These are phyloP conservation scores for Hedychridium roseum DNA, from an alignment of 2,888 invertebrate genomes.

Conservation along the genomic window DNA sequence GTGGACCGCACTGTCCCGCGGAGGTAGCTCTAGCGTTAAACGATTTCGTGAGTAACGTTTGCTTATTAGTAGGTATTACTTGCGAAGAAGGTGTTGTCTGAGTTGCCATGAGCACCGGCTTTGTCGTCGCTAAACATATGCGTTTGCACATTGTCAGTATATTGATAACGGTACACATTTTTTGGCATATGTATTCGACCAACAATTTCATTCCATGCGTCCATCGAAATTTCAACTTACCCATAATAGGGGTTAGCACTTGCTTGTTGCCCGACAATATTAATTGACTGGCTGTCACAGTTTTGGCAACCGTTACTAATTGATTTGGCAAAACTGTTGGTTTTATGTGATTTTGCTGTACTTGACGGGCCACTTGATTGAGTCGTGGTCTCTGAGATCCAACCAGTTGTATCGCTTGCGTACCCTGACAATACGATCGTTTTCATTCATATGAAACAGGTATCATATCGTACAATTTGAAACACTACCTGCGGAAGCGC, in stretches of 20 bases:
- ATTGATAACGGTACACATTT: too few relatives aligned
- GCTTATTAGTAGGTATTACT: conserved; percentile 58
- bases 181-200: too few relatives aligned
- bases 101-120: conserved; percentile 60
- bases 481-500: conserved; percentile 52
- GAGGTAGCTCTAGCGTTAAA: conserved; percentile 55
- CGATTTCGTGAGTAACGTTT: conserved; percentile 60
- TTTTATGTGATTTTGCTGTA: conserved; percentile 58
- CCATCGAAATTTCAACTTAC: conserved; percentile 43
- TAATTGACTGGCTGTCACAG: conserved; percentile 58
- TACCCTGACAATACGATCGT: conserved; percentile 41
- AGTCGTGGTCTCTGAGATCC: conserved; percentile 61
- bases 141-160: too few relatives aligned
- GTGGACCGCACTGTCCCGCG: conserved; percentile 57
- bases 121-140: conserved; percentile 52
- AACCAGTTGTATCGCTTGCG: conserved; percentile 59
- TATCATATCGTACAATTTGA: background rate
- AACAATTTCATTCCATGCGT: too few relatives aligned
- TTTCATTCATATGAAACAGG: background rate
- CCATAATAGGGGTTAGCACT: conserved; percentile 61
- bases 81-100: conserved; percentile 58
- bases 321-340: conserved; percentile 58
- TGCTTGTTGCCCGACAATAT: conserved; percentile 61
- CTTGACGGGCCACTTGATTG: conserved; percentile 59
- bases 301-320: conserved; percentile 59